Base-by-base conservation (phyloP, 2,888 invertebrate species). In the Catocala fraxini region DNA sequence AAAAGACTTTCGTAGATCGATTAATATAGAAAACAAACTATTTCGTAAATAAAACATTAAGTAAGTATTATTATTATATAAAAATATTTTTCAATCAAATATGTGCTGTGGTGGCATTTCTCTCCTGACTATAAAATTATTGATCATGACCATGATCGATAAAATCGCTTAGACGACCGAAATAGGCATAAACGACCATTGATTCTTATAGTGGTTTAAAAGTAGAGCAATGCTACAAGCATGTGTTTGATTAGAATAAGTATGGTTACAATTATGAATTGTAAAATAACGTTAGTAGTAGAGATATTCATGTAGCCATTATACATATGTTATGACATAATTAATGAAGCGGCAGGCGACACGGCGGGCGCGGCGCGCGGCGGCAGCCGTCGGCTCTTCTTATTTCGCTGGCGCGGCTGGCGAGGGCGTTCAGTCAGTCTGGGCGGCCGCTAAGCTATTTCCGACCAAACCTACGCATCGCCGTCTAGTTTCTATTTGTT, bases 401-500 rank as follows among this genome's bases (percentile, higher is more conserved):
- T 68, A 60, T 73, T 72, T 56, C 46, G 39, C 64, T 58, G 48
- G 65, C 67, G 65, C 63, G 61, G 58, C 49, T 4, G 63, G 54
- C 74, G 75, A 71, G 65, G 72, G 70, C 71, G 67, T 59, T 69
- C 73, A 70, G 68, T 68, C 73, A 71, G 85, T 85, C 85, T 84
- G 81, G 75, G 68, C 77, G 77, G 73, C 73, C 75, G 77, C 80
- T 72, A 65, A 66, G 80, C 84, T 91, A 90, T 91, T 91, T 90
- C 82, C 68, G 83, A 80, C 66, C 65, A 76, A 81, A 80, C 87
- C 88, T 85, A 90, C 90, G 88, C 89, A 85, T 82, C 73, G 70
- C 71, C 75, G 88, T 87, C 87, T 89, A 84, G 82, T 81, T 80
- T 85, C 83, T 89, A 87, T 89, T 90, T 89, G 85, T 88, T 86